Percentiles rank a stretch among this genome's conserved stretches.
Evolutionary conservation across 64 coral and sea anemone genomes (phyloP).

Genomic region (Porites australiensis): DNA sequence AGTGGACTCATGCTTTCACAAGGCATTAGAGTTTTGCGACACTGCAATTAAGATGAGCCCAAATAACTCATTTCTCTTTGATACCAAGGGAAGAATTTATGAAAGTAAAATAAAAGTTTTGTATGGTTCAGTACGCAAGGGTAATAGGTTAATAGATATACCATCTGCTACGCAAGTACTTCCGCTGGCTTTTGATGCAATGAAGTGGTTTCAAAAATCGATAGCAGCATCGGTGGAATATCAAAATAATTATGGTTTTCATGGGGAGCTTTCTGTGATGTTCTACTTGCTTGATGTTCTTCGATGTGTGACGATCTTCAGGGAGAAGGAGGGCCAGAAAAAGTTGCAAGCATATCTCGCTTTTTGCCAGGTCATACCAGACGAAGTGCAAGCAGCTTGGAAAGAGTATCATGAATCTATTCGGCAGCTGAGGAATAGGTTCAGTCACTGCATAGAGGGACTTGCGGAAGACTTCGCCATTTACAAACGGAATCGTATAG

Average conservation of each 20-base stretch:
- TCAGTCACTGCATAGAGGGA: conserved; percentile 15
- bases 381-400: conserved; percentile 21
- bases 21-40: conserved; percentile 1
- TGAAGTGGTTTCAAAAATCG: conserved; percentile 53
- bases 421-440: conserved; percentile 22
- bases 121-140: background rate
- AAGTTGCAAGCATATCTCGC: conserved; percentile 39
- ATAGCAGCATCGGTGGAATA: background rate
- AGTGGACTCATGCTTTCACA: conserved; percentile 30
- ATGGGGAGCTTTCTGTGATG: conserved; percentile 60
- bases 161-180: background rate
- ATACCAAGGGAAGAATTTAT: conserved; percentile 66
- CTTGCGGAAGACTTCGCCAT: conserved; percentile 54
- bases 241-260: conserved; percentile 34
- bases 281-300: conserved; percentile 72
- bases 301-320: conserved; percentile 26
- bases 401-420: conserved; percentile 16
- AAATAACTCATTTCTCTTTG: conserved; percentile 46
- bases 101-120: conserved; percentile 56
- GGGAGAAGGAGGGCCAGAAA: conserved; percentile 28
- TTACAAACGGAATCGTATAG: conserved; percentile 29
- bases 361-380: background rate
- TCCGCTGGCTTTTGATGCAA: background rate
- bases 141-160: background rate
- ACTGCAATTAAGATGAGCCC: conserved; percentile 42